phyloP scores from a whole-genome alignment of 1,140 invertebrate genomes.

The Pseudomyrmex pallidus region DNA sequence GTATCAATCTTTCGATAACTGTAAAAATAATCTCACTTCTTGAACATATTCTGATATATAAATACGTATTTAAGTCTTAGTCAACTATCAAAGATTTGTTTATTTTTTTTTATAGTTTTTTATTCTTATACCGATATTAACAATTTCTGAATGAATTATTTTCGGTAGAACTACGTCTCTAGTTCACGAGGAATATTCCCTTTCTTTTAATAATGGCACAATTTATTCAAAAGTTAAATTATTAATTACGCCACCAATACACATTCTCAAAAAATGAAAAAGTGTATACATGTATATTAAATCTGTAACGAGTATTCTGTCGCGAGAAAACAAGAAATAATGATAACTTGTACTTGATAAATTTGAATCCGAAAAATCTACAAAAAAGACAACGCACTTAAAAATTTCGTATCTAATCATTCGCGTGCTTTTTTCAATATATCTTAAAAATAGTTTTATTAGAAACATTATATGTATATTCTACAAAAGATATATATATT shows the following conservation, averaged over 20 bases:
- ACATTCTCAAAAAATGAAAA: not conserved
- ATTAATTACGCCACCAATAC: not conserved
- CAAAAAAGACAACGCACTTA: too few species aligned
- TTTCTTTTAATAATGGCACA: conserved; percentile 53
- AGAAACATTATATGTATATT: too few species aligned
- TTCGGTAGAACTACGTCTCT: not conserved
- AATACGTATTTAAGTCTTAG: conserved; percentile 36
- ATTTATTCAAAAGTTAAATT: conserved; percentile 30
- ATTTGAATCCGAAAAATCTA: too few species aligned
- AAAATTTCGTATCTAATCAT: too few species aligned
- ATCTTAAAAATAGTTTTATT: too few species aligned
- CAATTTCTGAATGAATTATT: not conserved
- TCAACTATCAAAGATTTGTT: conserved; percentile 13
- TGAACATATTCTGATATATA: conserved; percentile 42
- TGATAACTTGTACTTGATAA: too few species aligned
- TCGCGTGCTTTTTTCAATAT: too few species aligned
- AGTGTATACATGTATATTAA: not conserved
- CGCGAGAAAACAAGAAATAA: not conserved
- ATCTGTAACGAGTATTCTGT: conserved; percentile 15
- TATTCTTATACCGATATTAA: conserved; percentile 15
- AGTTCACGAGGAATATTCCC: conserved; percentile 10
- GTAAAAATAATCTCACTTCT: conserved; percentile 58
- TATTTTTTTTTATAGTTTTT: conserved; percentile 10
- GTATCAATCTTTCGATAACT: conserved; percentile 31
- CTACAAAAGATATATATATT: too few species aligned